Evolutionary conservation across 1,140 invertebrate species (phyloP), one percentile per base, ranked within the genome.

Genomic region (Drosophila rufa): DNA sequence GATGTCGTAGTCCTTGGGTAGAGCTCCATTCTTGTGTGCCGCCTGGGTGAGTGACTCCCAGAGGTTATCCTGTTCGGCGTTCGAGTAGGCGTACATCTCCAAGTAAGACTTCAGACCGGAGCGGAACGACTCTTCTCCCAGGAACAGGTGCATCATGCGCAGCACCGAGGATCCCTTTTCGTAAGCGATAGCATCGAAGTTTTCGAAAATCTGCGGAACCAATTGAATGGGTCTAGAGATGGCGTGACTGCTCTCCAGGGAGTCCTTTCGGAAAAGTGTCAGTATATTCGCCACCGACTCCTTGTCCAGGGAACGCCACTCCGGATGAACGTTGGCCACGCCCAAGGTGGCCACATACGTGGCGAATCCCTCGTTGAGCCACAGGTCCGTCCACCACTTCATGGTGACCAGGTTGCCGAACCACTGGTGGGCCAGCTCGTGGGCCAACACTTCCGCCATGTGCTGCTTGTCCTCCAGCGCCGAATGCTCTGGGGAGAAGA

Each of bases 171-270:
- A 94, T 57, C 97, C 97, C 94, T 99, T 98, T 48, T 94, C 94
- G 92, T 98, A 99, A 0, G 97, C 97, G 73, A 98, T 98, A 2
- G 94, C 93, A 92, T 99, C 98, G 93, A 98, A 98, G 43, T 98
- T 97, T 92, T 98, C 95, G 14, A 94, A 94, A 22, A 98, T 97
- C 92, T 98, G 95, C 80, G 95, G 95, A 0, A 96, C 96, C 75
- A 94, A 80, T 33, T 93, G 93, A 8, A 95, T 94, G 3, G 94
- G 92, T 5, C 95, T 94, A 1, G 95, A 95, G 4, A 96, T 94
- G 9, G 95, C 95, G 84, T 95, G 94, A 4, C 94, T 95, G 4
- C 93, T 94, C 56, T 94, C 93, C 42, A 95, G 81, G 0, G 94
- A 86, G 80, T 95, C 95, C 27, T 95, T 84, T 0, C 81, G 90